Evolutionary conservation across 2,797 vertebrate genomes (phyloP).

Genomic region (Todus mexicanus): DNA sequence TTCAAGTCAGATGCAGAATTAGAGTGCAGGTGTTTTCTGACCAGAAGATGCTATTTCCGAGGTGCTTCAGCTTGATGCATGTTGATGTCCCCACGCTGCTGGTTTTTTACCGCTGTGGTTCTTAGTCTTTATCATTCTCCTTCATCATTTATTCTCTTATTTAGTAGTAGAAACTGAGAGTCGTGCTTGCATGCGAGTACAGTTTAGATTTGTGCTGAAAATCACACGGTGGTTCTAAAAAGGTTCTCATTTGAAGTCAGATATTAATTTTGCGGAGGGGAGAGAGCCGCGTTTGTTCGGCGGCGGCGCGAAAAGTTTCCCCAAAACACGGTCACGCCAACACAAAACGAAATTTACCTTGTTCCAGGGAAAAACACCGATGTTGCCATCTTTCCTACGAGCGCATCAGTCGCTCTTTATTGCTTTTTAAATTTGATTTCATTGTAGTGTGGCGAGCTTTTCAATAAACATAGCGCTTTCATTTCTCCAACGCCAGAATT

Average conservation of each 20-base stretch:
- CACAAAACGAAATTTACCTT: not conserved
- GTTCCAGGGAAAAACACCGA: not conserved
- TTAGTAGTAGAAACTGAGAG: not conserved
- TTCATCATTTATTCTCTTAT: not conserved
- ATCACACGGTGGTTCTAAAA: not conserved
- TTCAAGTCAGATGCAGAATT: not conserved
- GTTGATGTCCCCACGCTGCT: not conserved
- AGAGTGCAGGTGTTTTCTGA: not conserved
- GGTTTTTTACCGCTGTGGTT: not conserved
- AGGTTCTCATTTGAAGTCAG: not conserved
- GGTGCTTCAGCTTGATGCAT: not conserved
- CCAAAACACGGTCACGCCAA: not conserved
- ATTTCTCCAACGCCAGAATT: conserved; percentile 44
- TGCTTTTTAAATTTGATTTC: conserved; percentile 64
- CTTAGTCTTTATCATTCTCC: not conserved
- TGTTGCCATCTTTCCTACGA: not conserved
- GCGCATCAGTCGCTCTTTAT: conserved; percentile 15
- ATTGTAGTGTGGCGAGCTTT: conserved; percentile 10
- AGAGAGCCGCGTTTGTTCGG: not conserved
- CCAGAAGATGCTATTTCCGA: not conserved
- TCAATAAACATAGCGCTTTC: conserved; percentile 49
- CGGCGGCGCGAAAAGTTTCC: not conserved
- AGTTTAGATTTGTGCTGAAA: not conserved
- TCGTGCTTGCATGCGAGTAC: not conserved
- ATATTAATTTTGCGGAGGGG: not conserved